Conservation (phyloP, 2,888 invertebrate species). For the Cryptophagus acutangulus region DNA sequence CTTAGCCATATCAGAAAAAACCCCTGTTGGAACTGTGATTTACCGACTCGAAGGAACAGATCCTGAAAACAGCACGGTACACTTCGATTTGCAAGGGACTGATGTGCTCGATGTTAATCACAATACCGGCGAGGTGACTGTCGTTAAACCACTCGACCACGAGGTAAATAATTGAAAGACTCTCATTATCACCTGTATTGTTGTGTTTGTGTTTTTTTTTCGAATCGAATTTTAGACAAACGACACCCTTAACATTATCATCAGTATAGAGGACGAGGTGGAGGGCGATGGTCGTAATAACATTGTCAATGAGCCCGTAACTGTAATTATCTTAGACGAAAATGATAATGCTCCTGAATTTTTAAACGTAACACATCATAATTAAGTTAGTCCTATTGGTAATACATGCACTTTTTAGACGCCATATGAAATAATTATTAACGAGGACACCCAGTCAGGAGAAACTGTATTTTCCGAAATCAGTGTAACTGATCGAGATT, state of each 20-base stretch:
- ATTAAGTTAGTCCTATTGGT: not conserved
- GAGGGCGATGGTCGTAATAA: conserved; percentile 59
- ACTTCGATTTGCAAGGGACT: conserved; percentile 70
- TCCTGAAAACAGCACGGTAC: conserved; percentile 72
- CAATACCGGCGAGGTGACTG: conserved; percentile 70
- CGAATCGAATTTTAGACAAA: conserved; percentile 71
- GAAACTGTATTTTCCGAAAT: conserved; percentile 69
- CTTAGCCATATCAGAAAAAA: conserved; percentile 71
- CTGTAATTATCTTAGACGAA: conserved; percentile 79
- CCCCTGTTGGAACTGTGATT: conserved; percentile 72
- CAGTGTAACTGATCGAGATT: conserved; percentile 72
- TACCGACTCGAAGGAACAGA: conserved; percentile 74
- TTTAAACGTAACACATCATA: conserved; percentile 61
- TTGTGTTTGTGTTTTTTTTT: too few relatives aligned
- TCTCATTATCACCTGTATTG: not conserved
- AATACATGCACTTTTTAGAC: conserved; percentile 56
- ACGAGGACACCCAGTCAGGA: conserved; percentile 70
- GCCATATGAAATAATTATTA: conserved; percentile 74
- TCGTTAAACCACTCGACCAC: conserved; percentile 74
- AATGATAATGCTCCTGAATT: conserved; percentile 84
- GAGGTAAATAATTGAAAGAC: too few relatives aligned
- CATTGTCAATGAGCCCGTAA: conserved; percentile 69
- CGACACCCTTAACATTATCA: conserved; percentile 72
- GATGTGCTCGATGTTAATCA: conserved; percentile 76
- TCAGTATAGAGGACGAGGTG: conserved; percentile 75